Percentiles rank a stretch among this genome's conserved stretches.
phyloP scores from a whole-genome alignment of 2,113 vertebrate species.

The Polyodon spathula region DNA sequence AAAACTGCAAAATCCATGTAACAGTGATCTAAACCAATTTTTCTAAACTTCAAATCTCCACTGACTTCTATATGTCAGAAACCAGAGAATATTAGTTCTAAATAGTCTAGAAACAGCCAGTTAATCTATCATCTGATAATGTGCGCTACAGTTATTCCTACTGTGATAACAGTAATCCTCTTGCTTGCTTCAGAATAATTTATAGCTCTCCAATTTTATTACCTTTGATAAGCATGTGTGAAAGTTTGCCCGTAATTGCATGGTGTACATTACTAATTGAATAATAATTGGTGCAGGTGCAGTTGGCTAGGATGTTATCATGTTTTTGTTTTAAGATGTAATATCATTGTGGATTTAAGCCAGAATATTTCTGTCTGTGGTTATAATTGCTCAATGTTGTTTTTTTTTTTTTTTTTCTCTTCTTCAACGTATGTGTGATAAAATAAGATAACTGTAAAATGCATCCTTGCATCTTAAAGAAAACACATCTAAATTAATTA shows the following conservation, averaged over 20 bases:
- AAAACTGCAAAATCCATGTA: too few species aligned
- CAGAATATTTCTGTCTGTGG: conserved; percentile 42
- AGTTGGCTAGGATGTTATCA: conserved; percentile 54
- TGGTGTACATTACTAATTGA: conserved; percentile 66
- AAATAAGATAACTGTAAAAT: too few species aligned
- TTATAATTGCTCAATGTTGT: conserved; percentile 23
- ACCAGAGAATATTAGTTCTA: too few species aligned
- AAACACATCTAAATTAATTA: too few species aligned
- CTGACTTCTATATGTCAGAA: too few species aligned
- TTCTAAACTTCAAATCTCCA: too few species aligned
- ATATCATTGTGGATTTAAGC: conserved; percentile 46
- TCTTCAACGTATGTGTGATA: not conserved
- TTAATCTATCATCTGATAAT: too few species aligned
- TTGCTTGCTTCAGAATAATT: conserved; percentile 4
- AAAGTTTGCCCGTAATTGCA: conserved; percentile 56
- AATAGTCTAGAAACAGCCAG: too few species aligned
- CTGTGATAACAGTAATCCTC: conserved; percentile 21
- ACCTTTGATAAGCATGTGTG: conserved; percentile 33
- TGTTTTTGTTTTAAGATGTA: conserved; percentile 40
- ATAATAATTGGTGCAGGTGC: conserved; percentile 71
- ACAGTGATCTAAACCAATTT: too few species aligned
- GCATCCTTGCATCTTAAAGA: too few species aligned
- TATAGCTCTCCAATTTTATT: conserved; percentile 29
- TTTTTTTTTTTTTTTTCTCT: conserved; percentile 4
- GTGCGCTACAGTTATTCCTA: conserved; percentile 25